These are phyloP conservation scores for Fabriciana adippe DNA, from an alignment of 2,888 invertebrate genomes.

Conservation along the genomic window DNA sequence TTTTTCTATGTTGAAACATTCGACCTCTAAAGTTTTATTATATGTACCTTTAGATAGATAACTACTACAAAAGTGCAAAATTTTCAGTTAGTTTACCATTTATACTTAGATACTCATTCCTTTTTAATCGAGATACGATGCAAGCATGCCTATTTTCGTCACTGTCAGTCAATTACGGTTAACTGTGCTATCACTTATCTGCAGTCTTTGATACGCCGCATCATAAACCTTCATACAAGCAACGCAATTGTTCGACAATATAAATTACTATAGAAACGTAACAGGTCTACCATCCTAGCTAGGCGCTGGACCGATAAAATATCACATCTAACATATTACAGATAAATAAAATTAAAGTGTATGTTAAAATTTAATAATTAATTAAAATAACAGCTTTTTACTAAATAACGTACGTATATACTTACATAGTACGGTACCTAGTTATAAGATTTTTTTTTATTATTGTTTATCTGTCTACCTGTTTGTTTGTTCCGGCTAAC, in stretches of 20 bases:
- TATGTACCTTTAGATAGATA: too few relatives aligned
- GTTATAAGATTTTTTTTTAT: too few relatives aligned
- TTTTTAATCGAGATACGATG: conserved; percentile 1
- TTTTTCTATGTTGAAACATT: too few relatives aligned
- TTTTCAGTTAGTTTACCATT: too few relatives aligned
- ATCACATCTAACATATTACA: neutral
- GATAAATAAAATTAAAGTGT: neutral
- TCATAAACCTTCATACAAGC: conserved; percentile 50
- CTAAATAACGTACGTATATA: too few relatives aligned
- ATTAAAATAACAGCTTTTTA: neutral
- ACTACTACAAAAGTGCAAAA: too few relatives aligned
- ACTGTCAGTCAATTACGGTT: conserved; percentile 35
- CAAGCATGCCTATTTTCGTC: conserved; percentile 21
- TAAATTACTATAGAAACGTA: conserved; percentile 46
- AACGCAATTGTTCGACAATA: conserved; percentile 50
- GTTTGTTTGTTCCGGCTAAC: too few relatives aligned
- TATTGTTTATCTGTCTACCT: too few relatives aligned
- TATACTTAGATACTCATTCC: neutral
- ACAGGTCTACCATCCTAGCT: conserved; percentile 20
- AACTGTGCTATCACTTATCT: conserved; percentile 41
- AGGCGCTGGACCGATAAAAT: conserved; percentile 17
- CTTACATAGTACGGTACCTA: too few relatives aligned
- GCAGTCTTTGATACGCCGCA: conserved; percentile 48
- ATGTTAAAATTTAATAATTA: too few relatives aligned
- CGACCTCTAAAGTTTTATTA: too few relatives aligned